Conservation (phyloP, 2,113 vertebrate species). For the human (Homo sapiens) region GRCh38 chr12:113927001-113927500, state of each 20-base stretch:
- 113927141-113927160: slow-evolving; percentile 73
- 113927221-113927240: neutral
- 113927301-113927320: no score
- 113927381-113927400: fast-evolving
- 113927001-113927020: fast-evolving
- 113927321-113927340: neutral
- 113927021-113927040: fast-evolving
- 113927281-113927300: fast-evolving
- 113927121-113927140: slow-evolving; percentile 89
- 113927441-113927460: neutral
- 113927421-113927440: fast-evolving
- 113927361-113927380: neutral
- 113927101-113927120: slow-evolving; percentile 93
- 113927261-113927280: neutral
- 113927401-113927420: neutral
- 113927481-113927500: neutral
- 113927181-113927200: neutral
- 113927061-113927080: slow-evolving; percentile 91
- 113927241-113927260: neutral
- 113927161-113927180: neutral
- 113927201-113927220: neutral
- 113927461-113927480: neutral
- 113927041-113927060: slow-evolving; percentile 75
- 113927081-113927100: slow-evolving; percentile 97
- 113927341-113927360: fast-evolving